These are phyloP conservation scores for Mormyrus hasselquistii DNA, from an alignment of 2,797 vertebrate species.

Conservation along the genomic window DNA sequence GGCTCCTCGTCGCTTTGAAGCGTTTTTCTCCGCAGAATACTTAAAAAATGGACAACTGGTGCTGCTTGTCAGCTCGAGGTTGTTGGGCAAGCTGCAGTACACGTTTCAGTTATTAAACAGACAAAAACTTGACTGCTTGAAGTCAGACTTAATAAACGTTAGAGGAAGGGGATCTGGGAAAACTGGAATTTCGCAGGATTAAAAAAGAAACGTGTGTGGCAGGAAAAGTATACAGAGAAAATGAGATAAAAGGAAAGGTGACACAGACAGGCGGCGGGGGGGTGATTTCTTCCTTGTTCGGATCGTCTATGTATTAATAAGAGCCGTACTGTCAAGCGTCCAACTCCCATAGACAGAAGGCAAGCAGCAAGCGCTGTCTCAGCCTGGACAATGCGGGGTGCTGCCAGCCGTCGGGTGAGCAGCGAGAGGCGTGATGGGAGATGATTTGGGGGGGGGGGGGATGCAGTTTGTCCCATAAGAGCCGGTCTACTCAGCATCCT, in stretches of 20 bases:
- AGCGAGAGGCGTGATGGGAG: slow-evolving; percentile 17
- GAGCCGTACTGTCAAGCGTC: slow-evolving; percentile 40
- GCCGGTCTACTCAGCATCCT: slow-evolving; percentile 45
- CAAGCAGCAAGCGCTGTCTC: slow-evolving; percentile 67
- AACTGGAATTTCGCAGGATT: slow-evolving; percentile 39
- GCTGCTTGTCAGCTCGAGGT: background rate
- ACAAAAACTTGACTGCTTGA: background rate
- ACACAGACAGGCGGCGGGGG: slow-evolving; percentile 26
- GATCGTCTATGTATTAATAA: slow-evolving; percentile 68
- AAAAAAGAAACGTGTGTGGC: slow-evolving; percentile 34
- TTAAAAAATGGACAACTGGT: background rate
- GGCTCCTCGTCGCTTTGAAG: background rate
- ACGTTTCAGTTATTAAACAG: background rate
- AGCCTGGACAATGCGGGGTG: slow-evolving; percentile 67
- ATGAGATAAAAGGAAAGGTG: slow-evolving; percentile 31
- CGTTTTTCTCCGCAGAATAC: background rate
- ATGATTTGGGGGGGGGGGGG: slow-evolving; percentile 32
- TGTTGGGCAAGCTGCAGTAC: background rate
- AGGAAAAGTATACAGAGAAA: slow-evolving; percentile 17
- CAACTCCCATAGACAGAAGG: slow-evolving; percentile 57
- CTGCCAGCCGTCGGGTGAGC: slow-evolving; percentile 42
- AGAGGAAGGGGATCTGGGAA: slow-evolving; percentile 47
- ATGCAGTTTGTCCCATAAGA: slow-evolving; percentile 50
- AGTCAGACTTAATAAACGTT: slow-evolving; percentile 10
- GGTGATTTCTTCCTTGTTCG: slow-evolving; percentile 26